phyloP scores from a whole-genome alignment of 2,888 invertebrate species.

The Callyntrura guangdongensis region DNA sequence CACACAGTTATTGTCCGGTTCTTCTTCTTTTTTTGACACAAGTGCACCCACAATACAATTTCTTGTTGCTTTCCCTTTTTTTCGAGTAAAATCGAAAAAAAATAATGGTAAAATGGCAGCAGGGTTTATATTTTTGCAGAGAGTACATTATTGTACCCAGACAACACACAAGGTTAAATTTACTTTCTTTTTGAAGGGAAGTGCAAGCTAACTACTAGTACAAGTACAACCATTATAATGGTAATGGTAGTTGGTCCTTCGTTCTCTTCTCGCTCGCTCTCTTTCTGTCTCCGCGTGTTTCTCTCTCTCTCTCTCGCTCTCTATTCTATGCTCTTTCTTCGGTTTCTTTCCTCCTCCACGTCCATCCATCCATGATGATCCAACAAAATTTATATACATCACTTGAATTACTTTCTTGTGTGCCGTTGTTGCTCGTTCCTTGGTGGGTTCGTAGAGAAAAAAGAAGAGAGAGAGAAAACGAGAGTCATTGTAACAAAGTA shows the following conservation, averaged over 20 bases:
- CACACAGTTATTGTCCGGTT: conserved; percentile 43
- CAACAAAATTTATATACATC: conserved; percentile 69
- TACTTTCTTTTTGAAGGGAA: too few relatives aligned
- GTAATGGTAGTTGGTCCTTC: neutral
- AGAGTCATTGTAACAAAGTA: too few relatives aligned
- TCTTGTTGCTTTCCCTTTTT: neutral
- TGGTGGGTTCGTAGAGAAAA: neutral
- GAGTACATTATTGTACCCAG: too few relatives aligned
- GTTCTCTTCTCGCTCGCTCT: conserved; percentile 20
- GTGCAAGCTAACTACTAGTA: neutral
- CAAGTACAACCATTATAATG: neutral
- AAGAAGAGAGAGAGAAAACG: neutral
- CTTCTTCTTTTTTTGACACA: too few relatives aligned
- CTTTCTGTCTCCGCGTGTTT: too few relatives aligned
- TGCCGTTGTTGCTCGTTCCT: conserved; percentile 37
- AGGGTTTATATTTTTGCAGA: neutral
- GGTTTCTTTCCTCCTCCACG: neutral
- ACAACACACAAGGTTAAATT: too few relatives aligned
- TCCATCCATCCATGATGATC: conserved; percentile 67
- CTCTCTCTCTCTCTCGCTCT: conserved; percentile 15
- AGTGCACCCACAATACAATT: conserved; percentile 8
- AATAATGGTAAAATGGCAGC: neutral
- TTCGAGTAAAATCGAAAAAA: too few relatives aligned
- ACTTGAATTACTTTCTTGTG: conserved; percentile 54
- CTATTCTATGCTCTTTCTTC: conserved; percentile 26